These are phyloP conservation scores for Lepilemur ruficaudatus DNA, from an alignment of 2,797 vertebrate genomes.

Conservation along the genomic window DNA sequence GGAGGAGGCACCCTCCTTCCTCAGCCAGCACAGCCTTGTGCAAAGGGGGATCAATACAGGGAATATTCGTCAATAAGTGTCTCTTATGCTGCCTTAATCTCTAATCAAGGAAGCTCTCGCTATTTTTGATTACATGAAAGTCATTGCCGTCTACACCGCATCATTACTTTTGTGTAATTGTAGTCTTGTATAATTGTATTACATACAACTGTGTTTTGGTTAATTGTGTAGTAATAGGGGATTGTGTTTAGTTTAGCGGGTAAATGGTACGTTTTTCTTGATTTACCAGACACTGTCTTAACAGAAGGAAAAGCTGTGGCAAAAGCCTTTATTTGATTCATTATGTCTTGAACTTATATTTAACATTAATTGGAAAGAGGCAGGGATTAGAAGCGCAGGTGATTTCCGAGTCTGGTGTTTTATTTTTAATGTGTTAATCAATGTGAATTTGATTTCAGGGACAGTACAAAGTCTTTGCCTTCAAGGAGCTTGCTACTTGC, in stretches of 20 bases:
- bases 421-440: not conserved
- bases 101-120: constrained; percentile 48
- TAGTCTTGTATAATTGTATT: constrained; percentile 65
- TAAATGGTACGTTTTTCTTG: constrained; percentile 63
- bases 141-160: constrained; percentile 26
- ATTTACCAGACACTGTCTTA: constrained; percentile 45
- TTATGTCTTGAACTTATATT: constrained; percentile 5
- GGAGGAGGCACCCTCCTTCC: not conserved
- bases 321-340: not conserved
- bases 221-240: constrained; percentile 65
- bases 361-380: not conserved
- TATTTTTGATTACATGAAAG: constrained; percentile 59
- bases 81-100: constrained; percentile 44
- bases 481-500: not conserved
- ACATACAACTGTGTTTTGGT: constrained; percentile 51
- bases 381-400: not conserved
- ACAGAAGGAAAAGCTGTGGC: not conserved
- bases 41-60: not conserved
- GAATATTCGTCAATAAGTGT: constrained; percentile 14
- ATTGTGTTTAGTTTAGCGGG: constrained; percentile 48
- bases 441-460: not conserved
- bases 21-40: not conserved
- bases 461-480: not conserved
- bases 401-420: not conserved
- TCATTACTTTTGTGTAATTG: constrained; percentile 72